Base-by-base conservation (phyloP, 2,888 invertebrate species). In the Meiosimyza platycephala region DNA sequence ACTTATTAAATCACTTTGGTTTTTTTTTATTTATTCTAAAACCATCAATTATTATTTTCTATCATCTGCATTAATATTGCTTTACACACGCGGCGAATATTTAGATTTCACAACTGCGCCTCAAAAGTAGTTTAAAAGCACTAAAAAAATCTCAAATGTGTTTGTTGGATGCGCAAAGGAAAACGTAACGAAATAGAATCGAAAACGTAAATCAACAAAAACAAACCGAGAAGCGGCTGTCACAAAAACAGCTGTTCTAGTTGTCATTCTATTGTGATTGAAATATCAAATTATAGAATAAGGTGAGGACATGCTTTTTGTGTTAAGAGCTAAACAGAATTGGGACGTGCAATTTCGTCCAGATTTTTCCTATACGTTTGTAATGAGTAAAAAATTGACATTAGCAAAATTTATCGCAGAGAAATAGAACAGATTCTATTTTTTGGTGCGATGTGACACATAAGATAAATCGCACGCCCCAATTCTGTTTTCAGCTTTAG, bases 121-220 rank as follows among this genome's bases (percentile, higher is more conserved):
- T 33, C 33, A 51, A 51, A 62, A 62, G 18, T 51, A 40, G 18
- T 60, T 33, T 40, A 70, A 60, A 52, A 48, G 40, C 11, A 60
- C 52, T 51, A 47, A 69, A 9, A 40, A 40, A 18, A n/a, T 60
- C n/a, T n/a, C 13, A 15, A 48, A 40, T 40, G 40, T 40, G 40
- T 40, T 40, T 40, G 40, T 9, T 2, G 9, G 40, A 28, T 28
- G 28, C 28, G 28, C 28, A 28, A 3, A 28, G 4, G 3, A 28
- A 28, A 28, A 28, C 4, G n/a, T 18, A 67, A 57, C 47, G 50
- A 22, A n/a, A 55, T 2, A 60, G 28, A 22, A 5, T 12, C 9
- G 16, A 28, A 15, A 65, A 65, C 11, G 60, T 22, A 60, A n/a
- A 12, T 22, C 13, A 47, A 33, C n/a, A 15, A 60, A n/a, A 6